Conservation (phyloP, 2,888 invertebrate species). For the Drosophila kanekoi region DNA sequence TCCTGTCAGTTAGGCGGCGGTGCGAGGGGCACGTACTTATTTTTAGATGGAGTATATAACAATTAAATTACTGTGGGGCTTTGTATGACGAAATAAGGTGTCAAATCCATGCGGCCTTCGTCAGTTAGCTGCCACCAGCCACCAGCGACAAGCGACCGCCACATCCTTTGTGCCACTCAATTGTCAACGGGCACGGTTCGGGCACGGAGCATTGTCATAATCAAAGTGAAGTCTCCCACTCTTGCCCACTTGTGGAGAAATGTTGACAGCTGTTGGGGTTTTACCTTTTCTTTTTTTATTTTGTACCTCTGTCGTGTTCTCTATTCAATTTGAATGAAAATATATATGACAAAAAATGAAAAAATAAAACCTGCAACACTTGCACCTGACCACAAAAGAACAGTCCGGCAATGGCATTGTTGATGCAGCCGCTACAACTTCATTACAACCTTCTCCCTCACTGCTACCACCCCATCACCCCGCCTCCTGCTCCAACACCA, state of each 20-base stretch:
- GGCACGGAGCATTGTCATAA: constrained; percentile 55
- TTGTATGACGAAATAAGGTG: constrained; percentile 27
- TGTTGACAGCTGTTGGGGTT: constrained; percentile 61
- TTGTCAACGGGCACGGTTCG: constrained; percentile 44
- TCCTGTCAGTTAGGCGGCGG: too few species aligned
- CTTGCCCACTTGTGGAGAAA: constrained; percentile 31
- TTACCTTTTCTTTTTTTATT: constrained; percentile 19
- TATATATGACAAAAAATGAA: constrained; percentile 7
- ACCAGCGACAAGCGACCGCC: constrained; percentile 19
- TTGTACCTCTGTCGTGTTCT: constrained; percentile 20
- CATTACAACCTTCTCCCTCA: constrained; percentile 41
- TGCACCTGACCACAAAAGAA: constrained; percentile 69
- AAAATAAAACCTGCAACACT: constrained; percentile 59
- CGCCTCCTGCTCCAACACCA: neutral
- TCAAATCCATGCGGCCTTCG: constrained; percentile 19
- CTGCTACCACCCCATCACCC: too few species aligned
- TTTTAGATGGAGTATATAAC: neutral
- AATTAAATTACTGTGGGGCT: constrained; percentile 24
- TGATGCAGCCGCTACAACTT: constrained; percentile 67
- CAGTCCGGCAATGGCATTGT: constrained; percentile 58
- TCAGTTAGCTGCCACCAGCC: constrained; percentile 28
- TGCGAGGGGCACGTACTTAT: neutral
- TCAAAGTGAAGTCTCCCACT: constrained; percentile 40
- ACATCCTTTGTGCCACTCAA: constrained; percentile 19
- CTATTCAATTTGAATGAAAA: constrained; percentile 47